These are phyloP conservation scores for Piscicola geometra DNA, from an alignment of 2,888 invertebrate genomes.

Conservation along the genomic window DNA sequence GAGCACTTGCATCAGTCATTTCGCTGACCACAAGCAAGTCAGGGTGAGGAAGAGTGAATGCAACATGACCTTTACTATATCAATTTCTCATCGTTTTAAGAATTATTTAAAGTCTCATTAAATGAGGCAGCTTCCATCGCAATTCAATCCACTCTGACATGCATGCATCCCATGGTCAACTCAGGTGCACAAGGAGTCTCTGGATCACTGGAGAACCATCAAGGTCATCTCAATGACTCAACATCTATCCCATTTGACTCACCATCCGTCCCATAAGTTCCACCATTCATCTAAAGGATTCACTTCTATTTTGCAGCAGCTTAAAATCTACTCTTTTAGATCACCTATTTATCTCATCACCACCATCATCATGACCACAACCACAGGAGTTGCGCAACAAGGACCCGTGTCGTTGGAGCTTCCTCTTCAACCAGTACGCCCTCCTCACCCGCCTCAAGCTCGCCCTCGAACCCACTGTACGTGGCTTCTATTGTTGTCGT, in stretches of 20 bases:
- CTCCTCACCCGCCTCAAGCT: conserved; percentile 52
- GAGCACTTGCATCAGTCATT: conserved; percentile 12
- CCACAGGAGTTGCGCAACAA: conserved; percentile 51
- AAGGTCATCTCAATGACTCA: too few species aligned
- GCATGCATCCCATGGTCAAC: too few species aligned
- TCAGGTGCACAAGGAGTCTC: neutral
- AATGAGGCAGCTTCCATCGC: too few species aligned
- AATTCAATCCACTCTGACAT: too few species aligned
- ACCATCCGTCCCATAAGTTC: too few species aligned
- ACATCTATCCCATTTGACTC: too few species aligned
- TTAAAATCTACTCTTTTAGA: too few species aligned
- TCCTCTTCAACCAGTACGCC: conserved; percentile 54
- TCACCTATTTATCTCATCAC: too few species aligned
- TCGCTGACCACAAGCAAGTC: conserved; percentile 21
- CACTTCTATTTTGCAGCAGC: too few species aligned
- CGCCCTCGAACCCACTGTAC: conserved; percentile 48
- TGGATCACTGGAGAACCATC: conserved; percentile 13
- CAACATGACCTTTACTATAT: neutral
- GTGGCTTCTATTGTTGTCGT: conserved; percentile 33
- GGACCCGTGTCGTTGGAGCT: conserved; percentile 53
- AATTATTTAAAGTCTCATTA: too few species aligned
- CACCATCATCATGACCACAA: too few species aligned
- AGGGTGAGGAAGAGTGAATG: neutral
- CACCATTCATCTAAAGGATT: too few species aligned
- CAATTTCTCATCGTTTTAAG: neutral